Evolutionary conservation across 2,888 invertebrate genomes (phyloP), one percentile per base, ranked within the genome.

Genomic region (Agrotis clavis): DNA sequence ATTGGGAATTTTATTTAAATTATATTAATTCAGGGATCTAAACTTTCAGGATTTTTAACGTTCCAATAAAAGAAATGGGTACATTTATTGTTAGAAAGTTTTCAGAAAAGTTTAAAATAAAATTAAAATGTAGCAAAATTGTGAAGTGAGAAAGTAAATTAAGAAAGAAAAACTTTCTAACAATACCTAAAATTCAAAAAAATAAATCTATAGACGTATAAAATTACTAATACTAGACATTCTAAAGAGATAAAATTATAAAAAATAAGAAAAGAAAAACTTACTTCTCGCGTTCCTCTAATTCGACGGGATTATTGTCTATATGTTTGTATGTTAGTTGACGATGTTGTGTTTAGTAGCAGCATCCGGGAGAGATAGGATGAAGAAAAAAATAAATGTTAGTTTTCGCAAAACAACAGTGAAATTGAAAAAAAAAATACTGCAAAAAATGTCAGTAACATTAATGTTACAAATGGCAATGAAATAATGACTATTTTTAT

Each of bases 221-320:
- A 81, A 71, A 64, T 79, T 48, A 50, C 82, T 82, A 85, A 61
- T 77, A 79, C 82, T 87, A 86, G 74, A 73, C 79, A 83, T 74
- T 83, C 79, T 78, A 77, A 51, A 78, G 51, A 81, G 60, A 81
- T 68, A 77, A 78, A 63, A 68, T 65, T 70, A 74, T 73, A 79
- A 74, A 75, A 69, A 81, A 77, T 74, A 74, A 76, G 57, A 78
- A 78, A 70, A 73, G 74, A 81, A 65, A 86, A 94, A 98, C 98
- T 98, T 97, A 98, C 98, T 98, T 98, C 96, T 98, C 98, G 92
- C 98, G 97, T 95, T 98, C 98, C 95, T 98, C 98, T 97, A 98
- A 96, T 93, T 98, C 98, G 95, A 98, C 97, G 85, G 98, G 97
- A 95, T 97, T 98, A 97, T 97, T 98, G 97, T 98, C 98, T 98